A percentile compares a stretch with the other conserved stretches of the same genome.
Evolutionary conservation across 2,888 invertebrate species (phyloP).

Genomic region (Platynereis dumerilii): DNA sequence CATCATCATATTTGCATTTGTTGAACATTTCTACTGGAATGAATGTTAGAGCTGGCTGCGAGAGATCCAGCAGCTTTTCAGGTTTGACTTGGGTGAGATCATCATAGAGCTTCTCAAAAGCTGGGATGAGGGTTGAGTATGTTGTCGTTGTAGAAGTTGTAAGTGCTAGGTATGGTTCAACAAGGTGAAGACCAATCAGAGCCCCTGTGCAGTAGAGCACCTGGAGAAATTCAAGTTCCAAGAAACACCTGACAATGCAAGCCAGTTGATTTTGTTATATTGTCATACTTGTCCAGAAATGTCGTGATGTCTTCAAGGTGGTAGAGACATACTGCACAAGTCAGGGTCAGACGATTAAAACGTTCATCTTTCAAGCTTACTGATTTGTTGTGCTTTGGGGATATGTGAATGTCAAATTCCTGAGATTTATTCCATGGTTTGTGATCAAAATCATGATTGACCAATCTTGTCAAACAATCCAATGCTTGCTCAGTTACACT

Average conservation of each 20-base stretch:
- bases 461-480: slow-evolving; percentile 2
- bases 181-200: slow-evolving; percentile 15
- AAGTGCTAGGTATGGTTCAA: slow-evolving; percentile 14
- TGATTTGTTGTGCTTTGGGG: slow-evolving; percentile 15
- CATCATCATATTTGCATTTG: too few species aligned
- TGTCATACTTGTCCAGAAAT: slow-evolving; percentile 17
- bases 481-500: slow-evolving; percentile 6
- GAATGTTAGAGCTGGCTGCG: slow-evolving; percentile 16
- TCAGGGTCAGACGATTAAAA: slow-evolving; percentile 19
- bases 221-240: slow-evolving; percentile 20
- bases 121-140: too few species aligned
- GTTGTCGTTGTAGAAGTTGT: slow-evolving; percentile 20
- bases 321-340: slow-evolving; percentile 15
- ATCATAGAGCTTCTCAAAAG: too few species aligned
- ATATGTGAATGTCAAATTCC: background rate
- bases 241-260: slow-evolving; percentile 22
- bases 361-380: slow-evolving; percentile 22
- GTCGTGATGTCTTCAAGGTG: slow-evolving; percentile 13
- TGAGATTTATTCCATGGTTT: slow-evolving; percentile 4
- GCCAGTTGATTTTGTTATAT: slow-evolving; percentile 23
- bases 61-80: slow-evolving; percentile 15
- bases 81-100: slow-evolving; percentile 1
- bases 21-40: slow-evolving; percentile 8
- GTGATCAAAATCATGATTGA: slow-evolving; percentile 8
- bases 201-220: slow-evolving; percentile 18